phyloP scores from a whole-genome alignment of 2,113 vertebrate species.

The Cololabis saira region DNA sequence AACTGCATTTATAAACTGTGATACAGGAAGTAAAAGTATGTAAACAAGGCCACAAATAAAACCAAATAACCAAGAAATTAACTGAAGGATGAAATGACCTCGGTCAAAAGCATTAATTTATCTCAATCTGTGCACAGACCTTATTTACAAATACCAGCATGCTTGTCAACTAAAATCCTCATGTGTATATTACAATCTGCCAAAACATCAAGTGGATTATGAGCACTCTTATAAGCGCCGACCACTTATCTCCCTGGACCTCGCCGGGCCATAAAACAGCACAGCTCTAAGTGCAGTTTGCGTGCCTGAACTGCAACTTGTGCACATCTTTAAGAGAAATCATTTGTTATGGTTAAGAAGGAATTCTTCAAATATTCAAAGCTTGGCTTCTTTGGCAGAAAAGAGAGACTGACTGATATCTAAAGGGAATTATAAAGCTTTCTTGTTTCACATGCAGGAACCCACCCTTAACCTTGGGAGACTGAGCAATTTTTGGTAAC shows the following conservation, averaged over 20 bases:
- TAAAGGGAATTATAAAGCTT: slow-evolving; percentile 50
- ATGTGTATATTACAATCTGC: slow-evolving; percentile 36
- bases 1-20: slow-evolving; percentile 6
- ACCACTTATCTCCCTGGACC: slow-evolving; percentile 53
- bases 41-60: slow-evolving; percentile 28
- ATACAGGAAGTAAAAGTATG: slow-evolving; percentile 13
- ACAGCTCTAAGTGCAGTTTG: slow-evolving; percentile 37
- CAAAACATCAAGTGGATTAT: slow-evolving; percentile 60
- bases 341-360: slow-evolving; percentile 58
- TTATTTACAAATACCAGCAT: slow-evolving; percentile 55
- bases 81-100: slow-evolving; percentile 13
- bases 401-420: slow-evolving; percentile 26
- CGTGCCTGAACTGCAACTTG: slow-evolving; percentile 19
- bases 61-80: slow-evolving; percentile 1
- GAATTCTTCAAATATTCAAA: slow-evolving; percentile 61
- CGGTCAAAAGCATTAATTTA: slow-evolving; percentile 37
- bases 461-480: slow-evolving; percentile 32
- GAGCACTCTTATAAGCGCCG: slow-evolving; percentile 41
- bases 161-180: slow-evolving; percentile 41
- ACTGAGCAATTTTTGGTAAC: not conserved
- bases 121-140: slow-evolving; percentile 18
- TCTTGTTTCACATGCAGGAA: slow-evolving; percentile 30
- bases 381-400: slow-evolving; percentile 41
- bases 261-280: slow-evolving; percentile 35
- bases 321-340: slow-evolving; percentile 27